Evolutionary conservation across 2,113 vertebrate species (phyloP).

Genomic region (Psephotus haematonotus): DNA sequence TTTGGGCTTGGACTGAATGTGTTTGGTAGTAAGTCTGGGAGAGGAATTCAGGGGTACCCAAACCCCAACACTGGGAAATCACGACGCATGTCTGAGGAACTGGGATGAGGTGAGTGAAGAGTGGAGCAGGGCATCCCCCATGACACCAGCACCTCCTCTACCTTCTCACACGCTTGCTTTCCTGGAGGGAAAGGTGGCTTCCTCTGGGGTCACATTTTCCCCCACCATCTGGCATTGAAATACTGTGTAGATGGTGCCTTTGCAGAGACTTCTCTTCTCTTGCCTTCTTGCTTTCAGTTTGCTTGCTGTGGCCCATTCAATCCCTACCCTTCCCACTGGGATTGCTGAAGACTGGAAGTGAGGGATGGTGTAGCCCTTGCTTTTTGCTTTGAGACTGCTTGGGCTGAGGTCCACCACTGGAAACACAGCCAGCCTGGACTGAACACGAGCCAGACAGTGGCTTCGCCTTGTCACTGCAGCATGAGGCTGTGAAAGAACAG

Average conservation of each 20-base stretch:
- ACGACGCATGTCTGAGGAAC: not conserved
- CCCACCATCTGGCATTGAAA: not conserved
- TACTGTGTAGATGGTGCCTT: not conserved
- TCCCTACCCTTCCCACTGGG: not conserved
- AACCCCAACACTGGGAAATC: not conserved
- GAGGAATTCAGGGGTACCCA: not conserved
- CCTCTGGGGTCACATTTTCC: not conserved
- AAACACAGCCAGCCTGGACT: not conserved
- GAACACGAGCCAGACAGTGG: not conserved
- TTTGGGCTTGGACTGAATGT: not conserved
- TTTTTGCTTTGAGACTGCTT: fast-evolving
- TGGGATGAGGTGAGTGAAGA: not conserved
- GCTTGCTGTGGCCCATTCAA: not conserved
- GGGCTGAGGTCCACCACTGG: not conserved
- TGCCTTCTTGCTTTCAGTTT: not conserved
- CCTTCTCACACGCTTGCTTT: not conserved
- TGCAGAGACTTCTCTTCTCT: not conserved
- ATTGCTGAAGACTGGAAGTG: not conserved
- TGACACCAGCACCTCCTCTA: not conserved
- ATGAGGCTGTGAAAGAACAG: not conserved
- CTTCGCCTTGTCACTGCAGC: not conserved
- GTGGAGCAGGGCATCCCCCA: not conserved
- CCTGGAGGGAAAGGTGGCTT: not conserved
- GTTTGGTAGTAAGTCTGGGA: not conserved
- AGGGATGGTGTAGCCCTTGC: not conserved